Conservation (phyloP, 2,888 invertebrate genomes). For the Idaea aversata region DNA sequence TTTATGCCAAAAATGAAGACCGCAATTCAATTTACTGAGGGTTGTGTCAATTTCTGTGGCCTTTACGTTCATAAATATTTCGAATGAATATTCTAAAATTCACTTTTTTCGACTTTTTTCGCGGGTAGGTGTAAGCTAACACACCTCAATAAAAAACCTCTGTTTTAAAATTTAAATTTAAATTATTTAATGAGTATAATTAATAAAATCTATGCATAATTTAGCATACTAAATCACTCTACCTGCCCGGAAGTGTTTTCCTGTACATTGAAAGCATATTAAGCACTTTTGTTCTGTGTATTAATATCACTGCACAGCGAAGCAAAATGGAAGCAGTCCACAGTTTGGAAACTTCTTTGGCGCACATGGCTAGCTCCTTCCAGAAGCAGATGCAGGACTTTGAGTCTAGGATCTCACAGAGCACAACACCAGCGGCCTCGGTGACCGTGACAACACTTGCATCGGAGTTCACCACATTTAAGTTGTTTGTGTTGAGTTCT, state of each 20-base stretch:
- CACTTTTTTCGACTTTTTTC: too few relatives aligned
- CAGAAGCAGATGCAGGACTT: not conserved
- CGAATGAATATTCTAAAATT: not conserved
- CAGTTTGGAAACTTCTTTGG: not conserved
- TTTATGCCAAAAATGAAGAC: not conserved
- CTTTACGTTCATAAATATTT: not conserved
- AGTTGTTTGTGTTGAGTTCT: not conserved
- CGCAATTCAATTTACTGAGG: not conserved
- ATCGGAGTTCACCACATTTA: not conserved
- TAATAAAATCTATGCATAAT: too few relatives aligned
- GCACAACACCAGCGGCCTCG: not conserved
- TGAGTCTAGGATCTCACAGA: not conserved
- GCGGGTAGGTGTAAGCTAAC: too few relatives aligned
- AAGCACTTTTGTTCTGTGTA: too few relatives aligned
- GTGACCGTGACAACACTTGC: not conserved
- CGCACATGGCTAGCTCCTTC: not conserved
- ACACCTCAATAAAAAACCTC: too few relatives aligned
- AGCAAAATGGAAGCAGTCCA: not conserved
- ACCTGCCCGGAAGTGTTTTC: conserved; percentile 2
- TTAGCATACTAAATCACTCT: too few relatives aligned
- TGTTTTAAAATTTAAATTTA: too few relatives aligned
- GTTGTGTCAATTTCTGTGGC: not conserved
- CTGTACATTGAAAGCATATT: not conserved
- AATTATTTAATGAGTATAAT: too few relatives aligned
- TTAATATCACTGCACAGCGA: not conserved